Conservation (phyloP, 1,140 invertebrate species). For the Ganaspis sp. region DNA sequence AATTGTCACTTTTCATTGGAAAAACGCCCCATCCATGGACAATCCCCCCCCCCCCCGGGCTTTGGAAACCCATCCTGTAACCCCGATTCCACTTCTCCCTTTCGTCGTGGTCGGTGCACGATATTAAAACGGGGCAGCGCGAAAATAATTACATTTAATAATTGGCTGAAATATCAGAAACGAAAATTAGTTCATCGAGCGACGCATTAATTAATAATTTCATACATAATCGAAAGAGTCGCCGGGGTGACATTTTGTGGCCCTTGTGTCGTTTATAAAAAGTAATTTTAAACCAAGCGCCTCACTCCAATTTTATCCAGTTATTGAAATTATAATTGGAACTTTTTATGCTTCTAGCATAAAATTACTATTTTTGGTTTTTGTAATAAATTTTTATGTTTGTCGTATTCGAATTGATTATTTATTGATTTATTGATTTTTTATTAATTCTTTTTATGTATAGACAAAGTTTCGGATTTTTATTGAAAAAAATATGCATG, state of each 20-base stretch:
- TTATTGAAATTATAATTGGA: conserved; percentile 14
- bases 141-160: conserved; percentile 72
- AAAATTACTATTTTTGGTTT: conserved; percentile 13
- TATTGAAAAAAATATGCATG: too few relatives aligned
- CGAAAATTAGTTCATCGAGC: conserved; percentile 69
- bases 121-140: conserved; percentile 67
- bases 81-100: background rate
- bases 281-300: background rate
- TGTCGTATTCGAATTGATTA: background rate
- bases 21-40: conserved; percentile 9
- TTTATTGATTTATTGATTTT: background rate
- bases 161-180: conserved; percentile 71
- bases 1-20: conserved; percentile 56
- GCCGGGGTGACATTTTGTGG: conserved; percentile 56
- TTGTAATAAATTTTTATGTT: background rate
- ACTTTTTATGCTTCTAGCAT: background rate
- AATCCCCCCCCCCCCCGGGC: background rate
- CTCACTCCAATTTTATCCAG: background rate
- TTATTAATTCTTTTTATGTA: background rate
- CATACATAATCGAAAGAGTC: conserved; percentile 62
- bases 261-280: conserved; percentile 31
- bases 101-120: conserved; percentile 46
- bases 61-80: background rate
- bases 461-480: background rate
- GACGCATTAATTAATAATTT: conserved; percentile 64